These are phyloP conservation scores for Rhynchomys soricoides DNA, from an alignment of 2,113 vertebrate genomes.

Conservation along the genomic window DNA sequence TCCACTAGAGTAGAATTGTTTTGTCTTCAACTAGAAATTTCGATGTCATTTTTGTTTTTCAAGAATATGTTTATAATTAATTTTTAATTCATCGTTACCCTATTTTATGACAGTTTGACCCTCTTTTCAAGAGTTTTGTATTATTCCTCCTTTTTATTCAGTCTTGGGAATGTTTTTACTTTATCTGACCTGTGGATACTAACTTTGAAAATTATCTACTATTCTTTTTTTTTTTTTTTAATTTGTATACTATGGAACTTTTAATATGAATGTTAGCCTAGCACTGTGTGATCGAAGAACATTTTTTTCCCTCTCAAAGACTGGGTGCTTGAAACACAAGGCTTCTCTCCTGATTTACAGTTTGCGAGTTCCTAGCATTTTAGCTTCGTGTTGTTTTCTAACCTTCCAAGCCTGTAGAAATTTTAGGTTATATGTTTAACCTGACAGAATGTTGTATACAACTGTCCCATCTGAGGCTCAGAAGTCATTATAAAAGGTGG, in stretches of 20 bases:
- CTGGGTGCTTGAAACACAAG: background rate
- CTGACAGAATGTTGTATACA: no score
- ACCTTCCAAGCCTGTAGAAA: background rate
- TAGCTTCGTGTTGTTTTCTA: background rate
- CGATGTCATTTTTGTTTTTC: background rate
- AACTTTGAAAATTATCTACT: background rate
- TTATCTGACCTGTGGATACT: background rate
- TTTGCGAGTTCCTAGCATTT: background rate
- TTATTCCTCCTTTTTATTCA: background rate
- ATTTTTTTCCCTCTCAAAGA: background rate
- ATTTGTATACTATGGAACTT: background rate
- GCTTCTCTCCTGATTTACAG: background rate
- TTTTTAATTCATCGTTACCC: background rate
- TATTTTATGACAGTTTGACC: background rate
- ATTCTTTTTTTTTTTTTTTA: background rate
- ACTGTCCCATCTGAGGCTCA: background rate
- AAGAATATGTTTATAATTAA: background rate
- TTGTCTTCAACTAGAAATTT: background rate
- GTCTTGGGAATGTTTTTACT: background rate
- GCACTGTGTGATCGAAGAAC: background rate
- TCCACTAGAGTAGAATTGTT: background rate
- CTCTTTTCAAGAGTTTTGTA: background rate
- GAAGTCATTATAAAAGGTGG: background rate
- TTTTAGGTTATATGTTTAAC: background rate
- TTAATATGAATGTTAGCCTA: background rate